Base-by-base conservation (phyloP, 2,113 vertebrate genomes). In the Ictalurus furcatus region DNA sequence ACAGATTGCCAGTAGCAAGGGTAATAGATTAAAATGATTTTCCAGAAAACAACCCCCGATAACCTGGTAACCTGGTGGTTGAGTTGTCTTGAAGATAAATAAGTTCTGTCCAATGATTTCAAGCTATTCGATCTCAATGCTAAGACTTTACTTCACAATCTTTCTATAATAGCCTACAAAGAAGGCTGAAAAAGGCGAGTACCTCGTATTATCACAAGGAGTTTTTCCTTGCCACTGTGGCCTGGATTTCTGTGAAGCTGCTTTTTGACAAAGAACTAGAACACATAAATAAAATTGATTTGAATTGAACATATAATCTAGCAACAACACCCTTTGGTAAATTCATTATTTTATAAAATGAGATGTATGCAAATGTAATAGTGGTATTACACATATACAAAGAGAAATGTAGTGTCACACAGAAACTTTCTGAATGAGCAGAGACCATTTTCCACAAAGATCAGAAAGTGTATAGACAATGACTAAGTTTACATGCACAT, bases 31-130 rank as follows among this genome's bases (percentile, higher is more conserved):
- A 19, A 74, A 74, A 44, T 2, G 19, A 40, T 76, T 19, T 76
- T 44, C 8, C 9, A 76, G 8, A 44, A 25, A 76, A 4, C 34
- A 44, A 44, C 7, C 3, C 14, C 6, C 1, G 21, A 17, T 17
- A 71, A 17, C 19, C 71, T 74, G 71, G 4, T 40, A 40, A 40
- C 34, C 37, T 44, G 73, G 73, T 44, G 19, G 21, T 44, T 21
- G 7, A 76, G 73, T 23, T 76, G 37, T 76, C 73, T 23, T 76
- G 21, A 76, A 76, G 73, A 76, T 76, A 44, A 76, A 76, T 76
- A 76, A 25, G 17, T 76, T 44, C 67, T 71, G 67, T 71, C 67
- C 34, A 34, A 34, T 71, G 67, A 30, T 14, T 30, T 69, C 67
- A 69, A 69, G 67, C 67, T 69, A 30, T 30, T 69, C 14, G 17